These are phyloP conservation scores for Synanceia verrucosa DNA, from an alignment of 2,797 vertebrate species.

Conservation along the genomic window DNA sequence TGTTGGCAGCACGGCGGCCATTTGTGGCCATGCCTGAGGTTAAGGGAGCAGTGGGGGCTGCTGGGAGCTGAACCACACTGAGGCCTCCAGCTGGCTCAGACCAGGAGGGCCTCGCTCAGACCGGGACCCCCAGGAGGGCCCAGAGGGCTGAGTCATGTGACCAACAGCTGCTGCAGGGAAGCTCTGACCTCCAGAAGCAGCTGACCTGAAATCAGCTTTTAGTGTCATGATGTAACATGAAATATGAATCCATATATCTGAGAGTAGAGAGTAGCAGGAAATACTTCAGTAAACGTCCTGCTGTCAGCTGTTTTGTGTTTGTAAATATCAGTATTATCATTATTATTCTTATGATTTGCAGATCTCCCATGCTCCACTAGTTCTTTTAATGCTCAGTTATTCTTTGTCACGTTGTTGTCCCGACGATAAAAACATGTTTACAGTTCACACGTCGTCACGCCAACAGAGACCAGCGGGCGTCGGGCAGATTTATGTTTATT, in stretches of 20 bases:
- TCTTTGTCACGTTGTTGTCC: background rate
- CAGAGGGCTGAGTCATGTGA: slow-evolving; percentile 9
- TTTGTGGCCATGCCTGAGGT: slow-evolving; percentile 79
- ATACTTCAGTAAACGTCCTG: background rate
- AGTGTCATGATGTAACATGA: too few relatives aligned
- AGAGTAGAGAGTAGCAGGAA: background rate
- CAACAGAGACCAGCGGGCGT: slow-evolving; percentile 54
- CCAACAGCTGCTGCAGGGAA: slow-evolving; percentile 16
- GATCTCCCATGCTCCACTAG: background rate
- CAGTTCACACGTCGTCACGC: slow-evolving; percentile 27
- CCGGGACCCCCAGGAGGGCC: slow-evolving; percentile 37
- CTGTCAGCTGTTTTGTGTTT: background rate
- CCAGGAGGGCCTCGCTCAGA: slow-evolving; percentile 32
- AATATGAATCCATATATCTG: background rate
- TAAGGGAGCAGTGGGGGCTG: slow-evolving; percentile 56
- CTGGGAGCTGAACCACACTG: slow-evolving; percentile 45
- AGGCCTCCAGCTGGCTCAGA: slow-evolving; percentile 46
- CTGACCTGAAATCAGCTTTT: too few relatives aligned
- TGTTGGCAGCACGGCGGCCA: slow-evolving; percentile 70
- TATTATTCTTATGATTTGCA: background rate
- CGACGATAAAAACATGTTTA: slow-evolving; percentile 36
- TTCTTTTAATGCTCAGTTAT: background rate
- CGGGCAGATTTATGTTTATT: slow-evolving; percentile 44
- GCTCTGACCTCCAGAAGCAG: background rate
- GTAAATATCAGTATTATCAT: too few relatives aligned